Conservation (phyloP, 2,797 vertebrate species). For the Dicrostonyx torquatus region DNA sequence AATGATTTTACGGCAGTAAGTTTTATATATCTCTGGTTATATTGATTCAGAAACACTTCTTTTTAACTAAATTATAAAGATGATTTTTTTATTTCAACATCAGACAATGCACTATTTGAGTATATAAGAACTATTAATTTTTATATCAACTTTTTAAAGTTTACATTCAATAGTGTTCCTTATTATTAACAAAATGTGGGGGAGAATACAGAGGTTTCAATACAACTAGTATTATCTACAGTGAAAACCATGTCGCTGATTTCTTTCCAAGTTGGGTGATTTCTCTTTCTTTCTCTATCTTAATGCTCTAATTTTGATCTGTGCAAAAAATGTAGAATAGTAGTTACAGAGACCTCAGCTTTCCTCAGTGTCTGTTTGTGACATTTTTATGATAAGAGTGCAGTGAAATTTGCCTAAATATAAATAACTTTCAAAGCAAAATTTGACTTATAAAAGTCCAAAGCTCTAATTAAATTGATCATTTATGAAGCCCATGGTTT, state of each 20-base stretch:
- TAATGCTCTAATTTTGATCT: background rate
- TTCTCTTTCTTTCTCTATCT: background rate
- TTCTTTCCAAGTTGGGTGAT: background rate
- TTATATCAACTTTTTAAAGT: background rate
- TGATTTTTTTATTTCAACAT: background rate
- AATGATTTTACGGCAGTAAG: background rate
- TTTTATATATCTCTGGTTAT: background rate
- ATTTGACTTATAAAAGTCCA: background rate
- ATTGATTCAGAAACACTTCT: background rate
- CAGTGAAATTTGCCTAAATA: background rate
- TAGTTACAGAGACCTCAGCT: rapidly evolving
- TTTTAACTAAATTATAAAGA: background rate
- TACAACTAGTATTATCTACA: background rate
- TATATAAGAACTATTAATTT: background rate
- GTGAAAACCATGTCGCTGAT: background rate
- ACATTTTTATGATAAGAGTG: background rate
- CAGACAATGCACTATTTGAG: background rate
- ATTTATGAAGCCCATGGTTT: background rate
- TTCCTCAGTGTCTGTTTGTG: background rate
- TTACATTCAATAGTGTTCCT: background rate
- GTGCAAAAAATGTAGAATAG: background rate
- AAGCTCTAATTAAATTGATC: background rate
- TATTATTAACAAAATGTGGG: background rate
- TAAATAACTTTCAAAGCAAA: constrained; percentile 17
- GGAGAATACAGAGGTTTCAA: background rate